phyloP scores from a whole-genome alignment of 2,797 vertebrate species.

The Catostomus latipinnis region DNA sequence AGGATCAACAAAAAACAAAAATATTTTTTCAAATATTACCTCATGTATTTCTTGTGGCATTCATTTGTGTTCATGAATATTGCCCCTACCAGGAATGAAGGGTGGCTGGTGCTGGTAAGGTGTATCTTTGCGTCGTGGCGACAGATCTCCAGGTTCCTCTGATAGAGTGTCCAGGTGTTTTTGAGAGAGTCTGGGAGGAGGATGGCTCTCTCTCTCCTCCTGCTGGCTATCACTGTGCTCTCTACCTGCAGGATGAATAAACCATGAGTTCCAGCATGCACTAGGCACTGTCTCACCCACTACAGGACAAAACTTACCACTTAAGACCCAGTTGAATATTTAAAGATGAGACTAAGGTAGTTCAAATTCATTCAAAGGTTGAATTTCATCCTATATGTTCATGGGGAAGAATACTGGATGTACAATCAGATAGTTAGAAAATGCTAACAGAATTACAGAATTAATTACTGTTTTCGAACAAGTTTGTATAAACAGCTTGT shows the following conservation, averaged over 20 bases:
- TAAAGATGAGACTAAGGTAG: not conserved
- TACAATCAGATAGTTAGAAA: no score
- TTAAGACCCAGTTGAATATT: not conserved
- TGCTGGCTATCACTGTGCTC: conserved; percentile 50
- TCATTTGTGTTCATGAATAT: not conserved
- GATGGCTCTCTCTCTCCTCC: conserved; percentile 37
- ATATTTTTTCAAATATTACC: no score
- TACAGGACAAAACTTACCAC: conserved; percentile 3
- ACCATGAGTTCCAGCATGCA: conserved; percentile 35
- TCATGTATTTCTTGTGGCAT: not conserved
- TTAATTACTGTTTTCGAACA: no score
- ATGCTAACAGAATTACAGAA: no score
- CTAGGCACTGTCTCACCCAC: not conserved
- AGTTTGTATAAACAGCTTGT: no score
- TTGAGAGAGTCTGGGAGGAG: conserved; percentile 36
- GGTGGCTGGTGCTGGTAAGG: conserved; percentile 64
- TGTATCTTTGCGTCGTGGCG: conserved; percentile 54
- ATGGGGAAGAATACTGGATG: not conserved
- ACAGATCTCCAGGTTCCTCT: conserved; percentile 35
- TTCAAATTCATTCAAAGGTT: not conserved
- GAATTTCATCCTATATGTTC: not conserved
- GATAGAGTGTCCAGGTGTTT: conserved; percentile 53
- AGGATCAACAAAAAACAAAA: no score
- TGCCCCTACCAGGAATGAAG: conserved; percentile 61
- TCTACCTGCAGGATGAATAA: conserved; percentile 57